Conservation (phyloP, 2,113 vertebrate genomes). For the Procavia capensis region DNA sequence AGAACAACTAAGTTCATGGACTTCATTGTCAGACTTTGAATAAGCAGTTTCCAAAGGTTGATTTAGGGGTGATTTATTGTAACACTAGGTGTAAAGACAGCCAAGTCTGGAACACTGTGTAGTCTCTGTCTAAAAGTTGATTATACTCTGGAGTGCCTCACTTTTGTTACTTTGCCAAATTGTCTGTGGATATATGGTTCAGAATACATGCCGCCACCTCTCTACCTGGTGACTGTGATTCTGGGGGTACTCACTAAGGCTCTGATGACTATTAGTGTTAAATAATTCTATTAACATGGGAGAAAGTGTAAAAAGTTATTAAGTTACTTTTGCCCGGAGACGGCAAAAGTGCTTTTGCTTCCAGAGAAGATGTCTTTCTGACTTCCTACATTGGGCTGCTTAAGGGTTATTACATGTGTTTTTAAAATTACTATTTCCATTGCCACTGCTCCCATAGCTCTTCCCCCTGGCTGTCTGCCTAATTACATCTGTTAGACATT, state of each 20-base stretch:
- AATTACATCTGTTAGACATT: neutral
- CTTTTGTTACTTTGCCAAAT: neutral
- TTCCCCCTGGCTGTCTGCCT: neutral
- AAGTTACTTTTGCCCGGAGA: neutral
- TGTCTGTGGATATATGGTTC: neutral
- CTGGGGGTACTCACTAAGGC: neutral
- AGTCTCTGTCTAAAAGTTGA: neutral
- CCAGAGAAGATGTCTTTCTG: neutral
- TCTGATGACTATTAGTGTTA: neutral
- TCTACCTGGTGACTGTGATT: neutral
- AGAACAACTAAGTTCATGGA: too few species aligned
- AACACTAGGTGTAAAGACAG: neutral
- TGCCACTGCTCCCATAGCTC: neutral
- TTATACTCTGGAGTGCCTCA: neutral
- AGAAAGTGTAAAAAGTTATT: neutral
- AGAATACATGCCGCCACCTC: neutral
- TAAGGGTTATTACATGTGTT: neutral
- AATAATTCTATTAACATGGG: neutral
- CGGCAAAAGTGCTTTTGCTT: neutral
- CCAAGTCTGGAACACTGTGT: neutral
- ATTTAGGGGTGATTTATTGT: neutral
- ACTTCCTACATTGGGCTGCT: neutral
- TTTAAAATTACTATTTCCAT: neutral
- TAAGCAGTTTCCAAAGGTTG: neutral
- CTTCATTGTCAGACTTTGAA: too few species aligned